phyloP scores from a whole-genome alignment of 2,113 vertebrate species.

The Chloropsis hardwickii region DNA sequence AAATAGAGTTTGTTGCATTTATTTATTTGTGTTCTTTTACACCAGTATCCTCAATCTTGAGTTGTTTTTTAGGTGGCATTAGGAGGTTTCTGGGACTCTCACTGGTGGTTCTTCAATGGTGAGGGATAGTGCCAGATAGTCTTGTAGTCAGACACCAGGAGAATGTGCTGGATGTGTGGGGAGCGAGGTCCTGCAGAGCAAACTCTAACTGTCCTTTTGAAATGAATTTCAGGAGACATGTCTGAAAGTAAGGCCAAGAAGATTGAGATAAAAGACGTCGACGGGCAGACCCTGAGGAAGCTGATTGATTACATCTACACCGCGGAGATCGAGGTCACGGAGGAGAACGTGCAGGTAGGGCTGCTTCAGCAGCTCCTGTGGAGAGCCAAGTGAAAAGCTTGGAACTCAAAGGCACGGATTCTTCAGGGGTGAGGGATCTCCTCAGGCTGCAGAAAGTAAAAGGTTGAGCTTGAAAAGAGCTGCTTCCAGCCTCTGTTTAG shows the following conservation, averaged over 20 bases:
- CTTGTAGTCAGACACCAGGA: not conserved
- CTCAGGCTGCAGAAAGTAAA: not conserved
- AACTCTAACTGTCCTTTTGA: not conserved
- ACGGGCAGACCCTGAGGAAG: constrained; percentile 87
- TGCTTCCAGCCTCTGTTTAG: not conserved
- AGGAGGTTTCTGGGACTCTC: not conserved
- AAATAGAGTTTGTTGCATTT: not conserved
- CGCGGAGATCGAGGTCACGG: constrained; percentile 91
- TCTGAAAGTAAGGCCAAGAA: constrained; percentile 93
- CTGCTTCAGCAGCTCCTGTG: not conserved
- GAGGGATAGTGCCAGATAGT: not conserved
- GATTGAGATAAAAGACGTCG: constrained; percentile 92
- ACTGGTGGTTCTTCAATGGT: not conserved
- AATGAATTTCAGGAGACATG: constrained; percentile 86
- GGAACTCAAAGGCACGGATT: not conserved
- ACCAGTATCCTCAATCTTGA: not conserved
- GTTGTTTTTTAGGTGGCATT: not conserved
- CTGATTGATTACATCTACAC: constrained; percentile 97
- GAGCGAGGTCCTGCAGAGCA: not conserved
- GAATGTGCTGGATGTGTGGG: not conserved
- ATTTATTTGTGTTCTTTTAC: not conserved
- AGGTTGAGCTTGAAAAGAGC: not conserved
- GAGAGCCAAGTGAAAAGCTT: not conserved
- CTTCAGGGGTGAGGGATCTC: not conserved
- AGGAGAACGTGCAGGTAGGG: constrained; percentile 93